phyloP scores from a whole-genome alignment of 1,140 invertebrate genomes.

The Halyomorpha halys region DNA sequence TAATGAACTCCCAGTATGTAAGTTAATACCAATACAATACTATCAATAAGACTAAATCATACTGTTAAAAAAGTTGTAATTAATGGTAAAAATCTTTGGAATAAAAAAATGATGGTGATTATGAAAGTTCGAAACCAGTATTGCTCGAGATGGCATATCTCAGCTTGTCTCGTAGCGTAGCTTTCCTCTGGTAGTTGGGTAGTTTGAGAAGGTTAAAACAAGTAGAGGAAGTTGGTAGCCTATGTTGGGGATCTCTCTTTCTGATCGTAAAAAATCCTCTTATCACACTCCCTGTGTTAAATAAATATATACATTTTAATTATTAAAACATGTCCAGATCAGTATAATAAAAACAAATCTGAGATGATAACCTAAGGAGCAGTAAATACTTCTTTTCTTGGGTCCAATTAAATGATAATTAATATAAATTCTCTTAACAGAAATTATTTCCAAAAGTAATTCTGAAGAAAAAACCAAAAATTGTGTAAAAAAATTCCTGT shows the following conservation, averaged over 20 bases:
- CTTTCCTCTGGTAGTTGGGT: conserved; percentile 96
- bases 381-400: no score
- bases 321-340: neutral
- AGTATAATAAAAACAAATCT: neutral
- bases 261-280: conserved; percentile 96
- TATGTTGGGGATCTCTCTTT: conserved; percentile 88
- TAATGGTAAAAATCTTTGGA: neutral
- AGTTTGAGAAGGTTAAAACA: conserved; percentile 98
- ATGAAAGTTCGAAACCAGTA: conserved; percentile 96
- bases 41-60: no score
- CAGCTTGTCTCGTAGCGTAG: conserved; percentile 87
- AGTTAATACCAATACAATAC: no score
- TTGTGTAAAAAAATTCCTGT: no score
- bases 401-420: no score
- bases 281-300: conserved; percentile 72
- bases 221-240: conserved; percentile 95
- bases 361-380: no score
- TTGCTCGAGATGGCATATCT: conserved; percentile 95
- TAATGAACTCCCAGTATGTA: no score
- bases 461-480: no score
- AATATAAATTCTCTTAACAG: no score
- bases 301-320: conserved; percentile 23
- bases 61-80: neutral
- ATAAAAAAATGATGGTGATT: conserved; percentile 35
- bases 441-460: no score